Percentiles rank a stretch among this genome's conserved stretches.
Evolutionary conservation across 2,113 vertebrate genomes (phyloP).

Genomic region (Parotia lawesii): DNA sequence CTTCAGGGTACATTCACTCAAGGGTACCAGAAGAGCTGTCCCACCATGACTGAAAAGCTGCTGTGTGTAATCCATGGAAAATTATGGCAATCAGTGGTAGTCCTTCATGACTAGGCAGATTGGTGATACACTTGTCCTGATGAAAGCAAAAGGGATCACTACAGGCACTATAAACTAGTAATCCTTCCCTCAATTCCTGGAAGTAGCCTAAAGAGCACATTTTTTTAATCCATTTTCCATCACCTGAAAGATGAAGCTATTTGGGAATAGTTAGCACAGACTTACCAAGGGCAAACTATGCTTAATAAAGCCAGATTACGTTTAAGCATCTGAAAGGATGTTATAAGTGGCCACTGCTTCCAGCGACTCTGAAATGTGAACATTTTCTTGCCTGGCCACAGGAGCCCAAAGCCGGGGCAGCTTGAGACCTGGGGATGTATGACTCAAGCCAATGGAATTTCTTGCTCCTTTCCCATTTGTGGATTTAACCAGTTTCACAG

Average conservation of each 20-base stretch:
- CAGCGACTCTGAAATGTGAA: neutral
- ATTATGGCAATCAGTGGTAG: neutral
- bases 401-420: neutral
- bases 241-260: neutral
- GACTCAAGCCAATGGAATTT: neutral
- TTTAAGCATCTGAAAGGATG: neutral
- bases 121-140: neutral
- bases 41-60: neutral
- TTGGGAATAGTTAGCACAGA: neutral
- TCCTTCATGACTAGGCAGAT: neutral
- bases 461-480: neutral
- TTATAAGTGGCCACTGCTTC: neutral
- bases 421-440: rapidly evolving
- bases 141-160: neutral
- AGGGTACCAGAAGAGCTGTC: neutral
- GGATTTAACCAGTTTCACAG: neutral
- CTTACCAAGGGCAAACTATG: neutral
- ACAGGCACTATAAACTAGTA: neutral
- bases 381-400: neutral
- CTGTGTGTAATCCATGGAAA: neutral
- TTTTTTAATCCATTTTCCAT: neutral
- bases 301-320: neutral
- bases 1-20: neutral
- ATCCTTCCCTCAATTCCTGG: neutral
- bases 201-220: neutral